These are phyloP conservation scores for Xenopus tropicalis DNA, from an alignment of 2,113 vertebrate genomes.

Conservation along the genomic window DNA sequence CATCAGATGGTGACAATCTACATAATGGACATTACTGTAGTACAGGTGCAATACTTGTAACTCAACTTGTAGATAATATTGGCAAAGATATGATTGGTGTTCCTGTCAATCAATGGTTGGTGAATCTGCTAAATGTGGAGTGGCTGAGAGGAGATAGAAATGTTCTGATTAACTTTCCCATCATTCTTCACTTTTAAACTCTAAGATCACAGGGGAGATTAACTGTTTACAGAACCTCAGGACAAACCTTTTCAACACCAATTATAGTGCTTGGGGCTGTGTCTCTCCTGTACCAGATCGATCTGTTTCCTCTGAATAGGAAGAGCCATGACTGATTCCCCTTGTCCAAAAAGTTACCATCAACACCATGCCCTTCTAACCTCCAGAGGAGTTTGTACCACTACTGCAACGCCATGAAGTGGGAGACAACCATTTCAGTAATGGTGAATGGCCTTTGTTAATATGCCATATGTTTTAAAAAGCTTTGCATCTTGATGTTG, in stretches of 20 bases:
- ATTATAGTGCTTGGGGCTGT: not conserved
- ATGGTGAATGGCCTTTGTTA: no score
- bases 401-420: not conserved
- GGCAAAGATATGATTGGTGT: no score
- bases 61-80: no score
- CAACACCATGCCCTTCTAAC: slow-evolving; percentile 34
- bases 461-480: no score
- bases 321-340: slow-evolving; percentile 8
- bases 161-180: slow-evolving; percentile 9
- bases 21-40: no score
- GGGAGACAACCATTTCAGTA: no score
- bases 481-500: no score
- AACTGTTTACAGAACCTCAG: slow-evolving; percentile 29
- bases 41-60: no score
- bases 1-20: no score
- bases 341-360: slow-evolving; percentile 14
- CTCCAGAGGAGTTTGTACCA: not conserved
- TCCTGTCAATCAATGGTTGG: not conserved
- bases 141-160: not conserved
- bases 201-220: slow-evolving; percentile 19
- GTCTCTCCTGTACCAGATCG: slow-evolving; percentile 14
- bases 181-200: slow-evolving; percentile 16
- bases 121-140: not conserved
- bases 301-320: slow-evolving; percentile 23
- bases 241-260: slow-evolving; percentile 26